A percentile compares a stretch with the other conserved stretches of the same genome.
These are phyloP conservation scores for Ceriagrion tenellum DNA, from an alignment of 2,888 invertebrate genomes.

Conservation along the genomic window DNA sequence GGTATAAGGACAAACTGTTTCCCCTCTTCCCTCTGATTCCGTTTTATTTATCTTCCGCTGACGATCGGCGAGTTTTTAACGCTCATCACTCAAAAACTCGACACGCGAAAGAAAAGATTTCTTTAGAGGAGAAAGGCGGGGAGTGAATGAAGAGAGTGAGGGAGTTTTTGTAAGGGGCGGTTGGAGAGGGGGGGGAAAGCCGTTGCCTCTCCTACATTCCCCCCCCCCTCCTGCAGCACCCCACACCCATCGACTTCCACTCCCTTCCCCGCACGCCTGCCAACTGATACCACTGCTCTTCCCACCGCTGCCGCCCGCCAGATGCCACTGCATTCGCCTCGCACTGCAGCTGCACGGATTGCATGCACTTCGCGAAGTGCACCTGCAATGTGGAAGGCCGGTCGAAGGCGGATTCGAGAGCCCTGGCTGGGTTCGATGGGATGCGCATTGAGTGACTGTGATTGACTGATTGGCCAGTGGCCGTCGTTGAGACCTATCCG, in stretches of 20 bases:
- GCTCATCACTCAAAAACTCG: not conserved
- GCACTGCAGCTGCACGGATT: not conserved
- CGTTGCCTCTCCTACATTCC: too few species aligned
- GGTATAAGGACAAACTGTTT: not conserved
- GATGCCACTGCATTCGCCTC: not conserved
- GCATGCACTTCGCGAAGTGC: not conserved
- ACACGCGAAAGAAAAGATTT: slow-evolving; percentile 6
- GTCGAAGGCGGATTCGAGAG: not conserved
- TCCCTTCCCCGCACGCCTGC: not conserved
- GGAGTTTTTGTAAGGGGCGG: not conserved
- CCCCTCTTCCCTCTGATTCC: not conserved
- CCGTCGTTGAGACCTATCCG: too few species aligned
- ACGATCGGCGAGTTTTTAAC: slow-evolving; percentile 6
- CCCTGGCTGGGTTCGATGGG: too few species aligned
- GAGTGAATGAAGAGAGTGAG: too few species aligned
- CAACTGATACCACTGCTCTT: not conserved
- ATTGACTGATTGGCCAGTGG: too few species aligned
- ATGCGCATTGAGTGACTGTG: too few species aligned
- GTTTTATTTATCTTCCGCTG: not conserved
- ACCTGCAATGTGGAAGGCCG: too few species aligned
- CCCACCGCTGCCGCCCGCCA: not conserved
- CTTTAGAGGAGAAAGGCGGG: not conserved
- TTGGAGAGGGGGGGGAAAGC: not conserved
- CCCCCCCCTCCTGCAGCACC: not conserved
- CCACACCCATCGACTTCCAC: not conserved